Percentiles rank a stretch among this genome's conserved stretches.
These are phyloP conservation scores for Octonoba sinensis DNA, from an alignment of 2,888 invertebrate genomes.

Conservation along the genomic window DNA sequence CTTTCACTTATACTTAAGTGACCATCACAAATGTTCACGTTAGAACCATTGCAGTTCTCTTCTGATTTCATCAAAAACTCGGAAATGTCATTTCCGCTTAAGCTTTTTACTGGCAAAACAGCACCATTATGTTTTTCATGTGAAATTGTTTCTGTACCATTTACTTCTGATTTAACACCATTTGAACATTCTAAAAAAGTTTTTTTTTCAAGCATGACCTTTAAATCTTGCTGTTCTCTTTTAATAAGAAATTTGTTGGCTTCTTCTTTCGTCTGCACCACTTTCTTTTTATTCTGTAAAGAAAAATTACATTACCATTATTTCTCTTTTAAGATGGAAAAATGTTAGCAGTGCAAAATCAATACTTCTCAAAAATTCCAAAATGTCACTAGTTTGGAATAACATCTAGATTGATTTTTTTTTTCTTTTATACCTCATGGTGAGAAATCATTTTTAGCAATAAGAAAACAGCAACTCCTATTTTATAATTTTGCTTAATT, in stretches of 20 bases:
- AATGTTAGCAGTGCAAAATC: no score
- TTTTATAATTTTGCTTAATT: no score
- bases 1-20: constrained; percentile 56
- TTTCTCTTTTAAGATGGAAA: background rate
- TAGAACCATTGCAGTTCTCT: constrained; percentile 35
- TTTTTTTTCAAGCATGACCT: constrained; percentile 64
- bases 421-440: no score
- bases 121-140: constrained; percentile 56
- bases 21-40: constrained; percentile 61
- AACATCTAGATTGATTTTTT: background rate
- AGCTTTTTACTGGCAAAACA: constrained; percentile 15
- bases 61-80: constrained; percentile 53
- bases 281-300: constrained; percentile 40
- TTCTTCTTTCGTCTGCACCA: constrained; percentile 38
- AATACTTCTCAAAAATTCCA: background rate
- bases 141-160: constrained; percentile 50
- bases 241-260: constrained; percentile 41
- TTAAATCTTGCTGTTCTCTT: constrained; percentile 53
- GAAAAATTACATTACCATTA: background rate
- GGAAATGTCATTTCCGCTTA: constrained; percentile 39
- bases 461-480: no score
- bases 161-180: constrained; percentile 48
- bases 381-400: background rate
- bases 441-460: no score
- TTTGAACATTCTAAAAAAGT: constrained; percentile 54